Evolutionary conservation across 2,797 vertebrate species (phyloP).

Genomic region (Oreortyx pictus): DNA sequence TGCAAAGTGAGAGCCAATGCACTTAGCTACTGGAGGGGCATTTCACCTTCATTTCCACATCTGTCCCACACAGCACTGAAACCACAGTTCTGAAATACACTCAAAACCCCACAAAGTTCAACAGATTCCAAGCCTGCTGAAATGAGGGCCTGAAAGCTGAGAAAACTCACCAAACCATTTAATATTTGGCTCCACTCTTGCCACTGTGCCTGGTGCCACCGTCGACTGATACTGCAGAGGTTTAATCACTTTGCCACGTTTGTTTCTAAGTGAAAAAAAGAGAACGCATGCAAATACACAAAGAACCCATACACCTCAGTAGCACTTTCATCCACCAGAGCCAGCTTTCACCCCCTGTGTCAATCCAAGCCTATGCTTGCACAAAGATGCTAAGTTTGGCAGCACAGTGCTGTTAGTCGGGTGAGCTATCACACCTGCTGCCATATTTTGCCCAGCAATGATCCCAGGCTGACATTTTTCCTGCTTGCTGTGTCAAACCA

Average conservation of each 20-base stretch:
- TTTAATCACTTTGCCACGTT: constrained; percentile 89
- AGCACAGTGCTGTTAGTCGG: too few relatives aligned
- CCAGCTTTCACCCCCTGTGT: neutral
- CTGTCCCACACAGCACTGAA: neutral
- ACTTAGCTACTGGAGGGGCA: rapidly evolving
- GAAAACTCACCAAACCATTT: constrained; percentile 95
- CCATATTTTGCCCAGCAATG: neutral
- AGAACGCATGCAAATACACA: rapidly evolving
- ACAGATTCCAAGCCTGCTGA: neutral
- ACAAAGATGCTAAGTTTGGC: neutral
- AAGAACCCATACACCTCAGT: neutral
- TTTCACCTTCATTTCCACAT: neutral
- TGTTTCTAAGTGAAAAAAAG: constrained; percentile 82
- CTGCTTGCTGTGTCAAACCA: neutral
- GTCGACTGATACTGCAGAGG: constrained; percentile 92
- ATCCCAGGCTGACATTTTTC: neutral
- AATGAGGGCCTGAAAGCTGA: neutral
- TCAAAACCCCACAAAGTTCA: neutral
- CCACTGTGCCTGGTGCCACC: constrained; percentile 91
- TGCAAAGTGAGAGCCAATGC: rapidly evolving
- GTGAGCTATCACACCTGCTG: neutral
- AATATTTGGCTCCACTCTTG: constrained; percentile 97
- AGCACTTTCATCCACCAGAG: neutral
- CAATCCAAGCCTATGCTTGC: neutral
- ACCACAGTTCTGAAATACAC: neutral